Evolutionary conservation across 2,888 invertebrate species (phyloP).

Genomic region (Meloe dianella): DNA sequence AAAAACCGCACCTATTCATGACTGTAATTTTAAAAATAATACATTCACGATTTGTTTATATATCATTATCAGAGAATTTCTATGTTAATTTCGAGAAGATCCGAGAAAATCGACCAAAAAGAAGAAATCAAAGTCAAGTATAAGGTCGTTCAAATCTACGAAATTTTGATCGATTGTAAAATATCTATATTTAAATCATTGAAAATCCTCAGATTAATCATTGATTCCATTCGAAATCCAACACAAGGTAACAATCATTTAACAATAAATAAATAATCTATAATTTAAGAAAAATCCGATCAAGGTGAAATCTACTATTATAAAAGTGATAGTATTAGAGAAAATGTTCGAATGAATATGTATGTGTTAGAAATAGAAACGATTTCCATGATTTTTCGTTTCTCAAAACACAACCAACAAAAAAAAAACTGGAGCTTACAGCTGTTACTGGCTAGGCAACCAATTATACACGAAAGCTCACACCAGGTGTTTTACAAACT

Average conservation of each 20-base stretch:
- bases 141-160: neutral
- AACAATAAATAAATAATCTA: neutral
- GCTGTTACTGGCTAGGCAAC: neutral
- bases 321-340: neutral
- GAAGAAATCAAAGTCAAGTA: constrained; percentile 5
- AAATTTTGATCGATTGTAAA: neutral
- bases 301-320: constrained; percentile 5
- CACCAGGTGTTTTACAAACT: neutral
- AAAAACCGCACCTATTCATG: neutral
- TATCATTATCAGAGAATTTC: neutral
- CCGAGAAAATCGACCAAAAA: neutral
- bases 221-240: neutral
- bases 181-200: neutral
- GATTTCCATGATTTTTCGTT: no score
- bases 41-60: neutral
- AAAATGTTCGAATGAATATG: neutral
- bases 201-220: neutral
- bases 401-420: no score
- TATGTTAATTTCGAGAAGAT: neutral
- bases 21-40: constrained; percentile 1
- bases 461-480: neutral
- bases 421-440: neutral
- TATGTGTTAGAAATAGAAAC: no score
- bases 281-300: neutral
- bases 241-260: neutral